A percentile compares a stretch with the other conserved stretches of the same genome.
Evolutionary conservation across 2,797 vertebrate genomes (phyloP).

Genomic region (Gastrophryne carolinensis): DNA sequence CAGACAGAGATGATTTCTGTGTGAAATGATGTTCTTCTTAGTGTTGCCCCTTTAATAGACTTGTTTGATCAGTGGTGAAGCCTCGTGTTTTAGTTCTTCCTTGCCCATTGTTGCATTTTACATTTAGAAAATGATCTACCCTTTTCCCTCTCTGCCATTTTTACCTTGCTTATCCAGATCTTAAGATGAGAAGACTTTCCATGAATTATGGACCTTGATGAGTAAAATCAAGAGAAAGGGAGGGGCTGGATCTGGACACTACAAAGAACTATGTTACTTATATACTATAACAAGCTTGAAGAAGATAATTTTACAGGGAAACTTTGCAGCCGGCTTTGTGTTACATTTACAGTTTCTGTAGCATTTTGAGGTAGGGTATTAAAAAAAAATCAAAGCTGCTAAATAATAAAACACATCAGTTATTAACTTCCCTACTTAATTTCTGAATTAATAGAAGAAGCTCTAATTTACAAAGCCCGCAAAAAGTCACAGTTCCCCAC

Average conservation of each 20-base stretch:
- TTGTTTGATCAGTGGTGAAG: not conserved
- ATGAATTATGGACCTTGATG: constrained; percentile 52
- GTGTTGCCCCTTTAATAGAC: constrained; percentile 4
- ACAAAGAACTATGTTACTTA: not conserved
- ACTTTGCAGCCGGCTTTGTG: not conserved
- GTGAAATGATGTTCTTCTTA: too few species aligned
- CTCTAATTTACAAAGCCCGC: too few species aligned
- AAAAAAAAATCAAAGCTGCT: too few species aligned
- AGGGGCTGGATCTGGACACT: not conserved
- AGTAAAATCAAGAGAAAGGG: constrained; percentile 34
- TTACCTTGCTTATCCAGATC: constrained; percentile 13
- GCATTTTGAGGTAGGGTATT: too few species aligned
- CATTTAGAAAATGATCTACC: not conserved
- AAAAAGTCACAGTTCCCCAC: too few species aligned
- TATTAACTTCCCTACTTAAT: too few species aligned
- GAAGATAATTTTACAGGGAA: not conserved
- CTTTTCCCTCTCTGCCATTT: constrained; percentile 27
- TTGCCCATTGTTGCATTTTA: not conserved
- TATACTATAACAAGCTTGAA: constrained; percentile 20
- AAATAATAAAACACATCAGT: too few species aligned
- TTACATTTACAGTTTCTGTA: not conserved
- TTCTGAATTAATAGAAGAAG: too few species aligned
- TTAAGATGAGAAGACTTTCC: constrained; percentile 37
- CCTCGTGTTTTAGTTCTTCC: not conserved
- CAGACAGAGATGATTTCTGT: too few species aligned